A percentile compares a stretch with the other conserved stretches of the same genome.
phyloP scores from a whole-genome alignment of 2,113 vertebrate genomes.

The Clinocottus analis region DNA sequence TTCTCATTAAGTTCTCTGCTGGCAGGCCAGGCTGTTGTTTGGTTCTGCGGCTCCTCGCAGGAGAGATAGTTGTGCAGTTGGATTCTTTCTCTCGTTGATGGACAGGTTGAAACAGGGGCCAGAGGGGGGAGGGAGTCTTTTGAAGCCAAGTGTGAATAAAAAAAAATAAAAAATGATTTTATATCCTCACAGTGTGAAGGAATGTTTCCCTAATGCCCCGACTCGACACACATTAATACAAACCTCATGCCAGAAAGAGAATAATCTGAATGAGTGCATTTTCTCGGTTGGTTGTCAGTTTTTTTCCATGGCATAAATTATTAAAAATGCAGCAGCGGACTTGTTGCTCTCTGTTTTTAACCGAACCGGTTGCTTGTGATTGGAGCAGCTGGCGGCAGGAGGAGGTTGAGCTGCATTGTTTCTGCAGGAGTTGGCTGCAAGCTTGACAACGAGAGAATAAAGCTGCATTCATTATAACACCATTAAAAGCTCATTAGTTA shows the following conservation, averaged over 20 bases:
- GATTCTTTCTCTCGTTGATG: conserved; percentile 53
- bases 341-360: conserved; percentile 18
- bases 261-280: conserved; percentile 38
- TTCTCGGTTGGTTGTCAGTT: conserved; percentile 32
- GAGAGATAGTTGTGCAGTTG: conserved; percentile 32
- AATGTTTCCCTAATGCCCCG: conserved; percentile 49
- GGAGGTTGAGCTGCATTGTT: conserved; percentile 15
- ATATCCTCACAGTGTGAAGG: conserved; percentile 32
- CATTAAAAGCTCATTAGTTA: conserved; percentile 16
- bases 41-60: conserved; percentile 31
- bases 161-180: conserved; percentile 3
- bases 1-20: conserved; percentile 36
- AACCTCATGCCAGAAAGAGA: conserved; percentile 18
- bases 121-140: conserved; percentile 35
- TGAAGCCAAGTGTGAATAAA: conserved; percentile 50
- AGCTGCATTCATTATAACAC: conserved; percentile 18
- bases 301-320: conserved; percentile 33
- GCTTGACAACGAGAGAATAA: conserved; percentile 24
- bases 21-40: conserved; percentile 26
- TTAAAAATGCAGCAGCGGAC: conserved; percentile 14
- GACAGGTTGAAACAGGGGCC: conserved; percentile 50
- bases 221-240: conserved; percentile 33
- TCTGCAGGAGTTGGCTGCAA: conserved; percentile 9
- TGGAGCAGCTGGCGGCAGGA: no score
- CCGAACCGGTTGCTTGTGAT: conserved; percentile 34